Percentiles rank a stretch among this genome's conserved stretches.
Conservation (phyloP, 2,888 invertebrate species). For the Ochropleura leucogaster region DNA sequence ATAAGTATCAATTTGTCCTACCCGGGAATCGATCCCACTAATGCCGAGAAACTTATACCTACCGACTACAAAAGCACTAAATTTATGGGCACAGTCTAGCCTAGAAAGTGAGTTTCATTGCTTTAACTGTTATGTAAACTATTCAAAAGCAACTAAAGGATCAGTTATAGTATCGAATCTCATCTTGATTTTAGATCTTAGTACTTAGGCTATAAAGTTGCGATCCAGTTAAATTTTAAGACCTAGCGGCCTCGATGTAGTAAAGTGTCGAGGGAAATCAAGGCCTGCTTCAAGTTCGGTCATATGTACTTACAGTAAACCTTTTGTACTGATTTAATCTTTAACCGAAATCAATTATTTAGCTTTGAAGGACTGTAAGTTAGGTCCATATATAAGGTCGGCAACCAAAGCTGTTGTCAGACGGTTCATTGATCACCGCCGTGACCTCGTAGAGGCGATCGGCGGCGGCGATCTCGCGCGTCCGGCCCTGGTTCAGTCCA, state of each 20-base stretch:
- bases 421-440: neutral
- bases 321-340: slow-evolving; percentile 8
- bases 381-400: neutral
- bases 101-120: neutral
- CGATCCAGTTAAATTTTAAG: slow-evolving; percentile 17
- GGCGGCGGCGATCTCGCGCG: too few relatives aligned
- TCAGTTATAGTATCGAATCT: neutral
- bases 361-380: neutral
- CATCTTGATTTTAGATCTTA: neutral
- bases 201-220: slow-evolving; percentile 13
- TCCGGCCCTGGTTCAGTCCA: too few relatives aligned
- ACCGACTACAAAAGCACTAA: neutral
- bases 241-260: neutral
- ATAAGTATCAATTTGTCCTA: too few relatives aligned
- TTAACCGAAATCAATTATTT: slow-evolving; percentile 4
- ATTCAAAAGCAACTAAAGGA: neutral
- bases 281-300: neutral
- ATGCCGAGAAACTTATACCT: neutral
- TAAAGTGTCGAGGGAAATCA: slow-evolving; percentile 42
- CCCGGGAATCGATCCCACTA: too few relatives aligned
- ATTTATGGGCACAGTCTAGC: too few relatives aligned
- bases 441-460: too few relatives aligned
- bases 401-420: neutral
- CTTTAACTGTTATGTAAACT: neutral
- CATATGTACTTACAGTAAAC: neutral